Evolutionary conservation across 2,113 vertebrate species (phyloP), one percentile per base, ranked within the genome.

Genomic region (Tautogolabrus adspersus): DNA sequence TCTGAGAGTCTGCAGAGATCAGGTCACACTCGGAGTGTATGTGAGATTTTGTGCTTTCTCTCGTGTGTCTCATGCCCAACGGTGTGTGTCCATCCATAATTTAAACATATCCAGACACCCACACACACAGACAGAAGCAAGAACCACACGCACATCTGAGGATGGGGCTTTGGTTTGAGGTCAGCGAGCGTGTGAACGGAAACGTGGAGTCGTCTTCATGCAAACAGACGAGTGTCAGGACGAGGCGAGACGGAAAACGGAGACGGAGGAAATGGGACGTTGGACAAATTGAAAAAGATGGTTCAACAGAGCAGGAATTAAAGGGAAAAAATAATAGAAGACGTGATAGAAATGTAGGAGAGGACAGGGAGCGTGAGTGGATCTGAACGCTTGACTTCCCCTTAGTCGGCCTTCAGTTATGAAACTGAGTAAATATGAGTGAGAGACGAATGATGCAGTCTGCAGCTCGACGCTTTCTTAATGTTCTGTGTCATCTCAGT

Each of bases 161-260:
- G 57, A 40, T 10, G 19, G 8, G 9, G 57, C 21, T 60, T 49
- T 1, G 30, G 19, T 47, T 26, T 2, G 23, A 67, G 78, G 71
- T 77, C 84, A 63, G 55, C 47, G 67, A 77, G 66, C 69, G 40
- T 75, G 81, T 26, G 72, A 77, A 68, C 61, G 70, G 66, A 78
- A 79, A 76, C 30, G 6, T 8, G 5, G 66, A 30, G 58, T 62
- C 57, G 2, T 74, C 73, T 44, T 76, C 22, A 44, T 55, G 8
- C 63, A 68, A 71, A 63, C 61, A 26, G 23, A 66, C 26, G 13
- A 47, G 52, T 0, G 59, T 71, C 46, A 18, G 21, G 30, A 72
- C 6, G 7, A n/a, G n/a, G n/a, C n/a, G n/a, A n/a, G n/a, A n/a
- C n/a, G n/a, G n/a, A n/a, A n/a, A n/a, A 58, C 69, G 40, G 15